Evolutionary conservation across 2,113 vertebrate species (phyloP), one percentile per base, ranked within the genome.

Genomic region (Equus quagga): DNA sequence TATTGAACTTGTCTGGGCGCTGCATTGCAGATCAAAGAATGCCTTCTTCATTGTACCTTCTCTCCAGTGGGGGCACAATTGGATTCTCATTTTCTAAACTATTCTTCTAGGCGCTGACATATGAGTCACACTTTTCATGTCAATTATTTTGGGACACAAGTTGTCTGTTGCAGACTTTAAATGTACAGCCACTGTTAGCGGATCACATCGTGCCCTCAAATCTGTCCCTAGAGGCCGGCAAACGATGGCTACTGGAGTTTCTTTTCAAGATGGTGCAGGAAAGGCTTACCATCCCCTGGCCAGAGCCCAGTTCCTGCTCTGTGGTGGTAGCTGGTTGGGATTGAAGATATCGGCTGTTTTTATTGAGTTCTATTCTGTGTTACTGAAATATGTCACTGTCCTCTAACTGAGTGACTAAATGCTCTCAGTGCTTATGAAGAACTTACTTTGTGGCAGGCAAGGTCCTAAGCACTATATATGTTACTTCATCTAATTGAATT

Each of bases 111-210:
- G 21, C 41, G 9, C 46, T 72, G 70, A n/a, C 69, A 46, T n/a
- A 5, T 82, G 85, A 93, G 85, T 86, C 86, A 91, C 69, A 80
- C 69, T 70, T 80, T 70, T 31, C 73, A 21, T 5, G 84, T 84
- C n/a, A 8, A 0, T 88, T 92, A 54, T 81, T 92, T 92, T 0
- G 8, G 41, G 67, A 49, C 54, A 62, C 2, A 6, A 8, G n/a
- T 82, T 94, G 14, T 64, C 58, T 90, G 21, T 65, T 41, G 51
- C 51, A 80, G 36, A 75, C 44, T 81, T 96, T 51, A 73, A 54
- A 96, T 62, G 62, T 23, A 46, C 2, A 76, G 80, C 21, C n/a
- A 58, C 64, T 18, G 44, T 73, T 83, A 24, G 73, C 18, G 3
- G 19, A 6, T 62, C n/a, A 49, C 13, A 49, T n/a, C n/a, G 21